Base-by-base conservation (phyloP, 1,140 invertebrate genomes). In the Eumaeus atala region DNA sequence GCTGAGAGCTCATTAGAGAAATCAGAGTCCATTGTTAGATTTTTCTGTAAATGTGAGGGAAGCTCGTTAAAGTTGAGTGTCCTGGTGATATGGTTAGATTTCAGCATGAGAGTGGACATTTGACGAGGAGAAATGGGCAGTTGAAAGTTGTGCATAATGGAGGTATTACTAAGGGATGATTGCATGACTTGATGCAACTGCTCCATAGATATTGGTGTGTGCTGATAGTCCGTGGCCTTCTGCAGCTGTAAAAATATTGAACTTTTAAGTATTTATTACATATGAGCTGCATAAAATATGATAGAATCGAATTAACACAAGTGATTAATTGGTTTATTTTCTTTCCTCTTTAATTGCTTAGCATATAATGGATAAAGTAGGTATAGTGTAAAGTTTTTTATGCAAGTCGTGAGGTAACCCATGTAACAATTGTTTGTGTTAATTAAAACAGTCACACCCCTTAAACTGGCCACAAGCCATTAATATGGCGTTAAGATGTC, bases 171-270 rank as follows among this genome's bases (percentile, higher is more conserved):
- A 0, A 85, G 56, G 0, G 82, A 71, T 0, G 74, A 68, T 10
- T 84, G 80, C 66, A 86, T 74, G 0, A 75, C 82, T 59, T 84
- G 76, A 16, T 86, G 80, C 0, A 86, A 55, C 48, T 84, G 83
- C 56, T 86, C 81, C 74, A 84, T 82, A 0, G 81, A 81, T 59
- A 86, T 72, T 9, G 68, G 49, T 1, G 74, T 69, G 40, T 81
- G 76, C 38, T 84, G 77, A 53, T 80, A 78, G 0, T 84, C 80
- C 0, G 52, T 57, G 9, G 65, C 28, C 5, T 81, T 86, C 55
- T 84, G 80, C 6, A 80, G 56, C 80, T 84, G 73, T 10, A 76
- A 71, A 12, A 57, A 65, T 36, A 49, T 3, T 28, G 2, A 28
- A 6, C 21, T 28, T 28, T 28, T 28, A 28, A 28, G 2, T 28